phyloP scores from a whole-genome alignment of 1,140 invertebrate species.

The Leptinotarsa lineolata region DNA sequence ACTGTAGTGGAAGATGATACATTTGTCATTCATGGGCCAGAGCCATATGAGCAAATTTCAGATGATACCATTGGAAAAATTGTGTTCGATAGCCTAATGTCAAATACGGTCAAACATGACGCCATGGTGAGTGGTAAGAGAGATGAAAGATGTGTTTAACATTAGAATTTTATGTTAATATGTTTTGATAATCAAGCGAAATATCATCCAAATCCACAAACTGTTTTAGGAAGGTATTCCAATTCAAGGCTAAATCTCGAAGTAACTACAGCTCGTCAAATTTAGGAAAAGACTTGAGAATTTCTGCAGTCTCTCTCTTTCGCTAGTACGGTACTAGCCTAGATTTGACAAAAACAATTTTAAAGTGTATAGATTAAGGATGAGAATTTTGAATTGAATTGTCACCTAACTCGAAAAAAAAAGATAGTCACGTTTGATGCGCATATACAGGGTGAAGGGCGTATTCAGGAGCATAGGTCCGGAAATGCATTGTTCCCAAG shows the following conservation, averaged over 20 bases:
- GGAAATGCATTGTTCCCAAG: too few species aligned
- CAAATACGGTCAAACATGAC: background rate
- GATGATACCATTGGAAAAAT: slow-evolving; percentile 23
- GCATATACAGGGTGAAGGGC: too few species aligned
- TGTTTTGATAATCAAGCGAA: background rate
- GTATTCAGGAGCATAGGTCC: too few species aligned
- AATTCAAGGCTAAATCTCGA: background rate
- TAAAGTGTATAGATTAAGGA: too few species aligned
- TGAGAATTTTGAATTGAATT: too few species aligned
- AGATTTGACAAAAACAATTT: too few species aligned
- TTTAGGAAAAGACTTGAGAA: too few species aligned
- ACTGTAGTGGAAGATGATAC: slow-evolving; percentile 27
- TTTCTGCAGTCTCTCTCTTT: too few species aligned
- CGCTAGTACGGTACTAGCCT: too few species aligned
- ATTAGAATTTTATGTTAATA: background rate
- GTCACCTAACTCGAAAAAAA: too few species aligned
- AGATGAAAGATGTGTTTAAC: background rate
- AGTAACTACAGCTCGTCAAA: too few species aligned
- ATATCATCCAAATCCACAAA: background rate
- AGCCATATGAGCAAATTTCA: slow-evolving; percentile 19
- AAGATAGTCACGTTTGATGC: too few species aligned
- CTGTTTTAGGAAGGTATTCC: background rate
- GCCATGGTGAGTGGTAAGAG: slow-evolving; percentile 19
- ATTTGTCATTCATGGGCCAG: slow-evolving; percentile 25
- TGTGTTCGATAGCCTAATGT: slow-evolving; percentile 11